These are phyloP conservation scores for Globodera rostochiensis DNA, from an alignment of 1,140 invertebrate species.

Conservation along the genomic window DNA sequence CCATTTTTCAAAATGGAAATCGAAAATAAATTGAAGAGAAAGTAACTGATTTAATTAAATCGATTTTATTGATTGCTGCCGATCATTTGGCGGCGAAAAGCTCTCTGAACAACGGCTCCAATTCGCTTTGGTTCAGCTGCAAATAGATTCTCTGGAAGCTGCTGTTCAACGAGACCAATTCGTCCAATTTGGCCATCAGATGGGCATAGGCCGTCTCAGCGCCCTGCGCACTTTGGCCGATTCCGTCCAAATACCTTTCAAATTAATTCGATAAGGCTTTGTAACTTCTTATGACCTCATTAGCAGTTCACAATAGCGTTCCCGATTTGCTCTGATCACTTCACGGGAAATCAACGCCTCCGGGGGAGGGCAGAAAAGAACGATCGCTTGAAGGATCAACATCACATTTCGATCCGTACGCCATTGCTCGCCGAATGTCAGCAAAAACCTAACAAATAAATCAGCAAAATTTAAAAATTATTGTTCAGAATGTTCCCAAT, in stretches of 20 bases:
- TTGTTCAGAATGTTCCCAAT: neutral
- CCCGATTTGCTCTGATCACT: neutral
- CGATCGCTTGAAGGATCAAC: constrained; percentile 11
- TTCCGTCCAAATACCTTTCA: constrained; percentile 1
- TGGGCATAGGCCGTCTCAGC: neutral
- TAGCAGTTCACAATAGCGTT: neutral
- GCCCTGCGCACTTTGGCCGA: neutral
- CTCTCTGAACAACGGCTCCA: constrained; percentile 17
- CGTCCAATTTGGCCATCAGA: constrained; percentile 18
- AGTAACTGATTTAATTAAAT: no score
- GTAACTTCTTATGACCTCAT: neutral
- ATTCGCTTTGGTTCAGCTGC: constrained; percentile 6
- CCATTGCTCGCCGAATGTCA: constrained; percentile 15
- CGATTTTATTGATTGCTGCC: neutral
- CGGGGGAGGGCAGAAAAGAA: neutral
- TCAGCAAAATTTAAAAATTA: neutral
- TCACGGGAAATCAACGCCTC: neutral
- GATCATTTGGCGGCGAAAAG: neutral
- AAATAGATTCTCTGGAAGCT: constrained; percentile 1
- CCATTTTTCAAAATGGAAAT: no score
- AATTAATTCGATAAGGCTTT: neutral
- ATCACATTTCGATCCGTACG: constrained; percentile 10
- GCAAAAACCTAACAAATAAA: neutral
- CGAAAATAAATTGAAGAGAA: no score
- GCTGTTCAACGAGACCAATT: constrained; percentile 7